Percentiles rank a stretch among this genome's conserved stretches.
phyloP scores from a whole-genome alignment of 2,888 invertebrate species.

The Monopis laevigella region DNA sequence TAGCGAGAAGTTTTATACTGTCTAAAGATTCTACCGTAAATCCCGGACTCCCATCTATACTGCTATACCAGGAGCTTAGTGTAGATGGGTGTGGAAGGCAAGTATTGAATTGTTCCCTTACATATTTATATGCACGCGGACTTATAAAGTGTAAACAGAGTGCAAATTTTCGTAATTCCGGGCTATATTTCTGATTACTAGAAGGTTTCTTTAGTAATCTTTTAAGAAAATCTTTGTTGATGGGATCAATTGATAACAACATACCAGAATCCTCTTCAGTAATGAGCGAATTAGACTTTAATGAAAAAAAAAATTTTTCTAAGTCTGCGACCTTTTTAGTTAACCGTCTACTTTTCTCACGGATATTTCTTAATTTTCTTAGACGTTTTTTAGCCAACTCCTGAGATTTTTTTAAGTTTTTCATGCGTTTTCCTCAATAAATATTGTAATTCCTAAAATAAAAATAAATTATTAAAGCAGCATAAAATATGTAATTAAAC shows the following conservation, averaged over 20 bases:
- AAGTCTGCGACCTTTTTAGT: constrained; percentile 1
- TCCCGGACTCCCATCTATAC: constrained; percentile 7
- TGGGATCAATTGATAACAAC: constrained; percentile 4
- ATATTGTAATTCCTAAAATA: constrained; percentile 3
- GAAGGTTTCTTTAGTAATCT: not conserved
- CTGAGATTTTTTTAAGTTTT: constrained; percentile 2
- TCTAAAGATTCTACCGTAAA: constrained; percentile 4
- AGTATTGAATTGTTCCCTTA: constrained; percentile 3
- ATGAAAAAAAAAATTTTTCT: not conserved
- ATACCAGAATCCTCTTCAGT: not conserved
- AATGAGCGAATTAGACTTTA: constrained; percentile 1
- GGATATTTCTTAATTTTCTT: not conserved
- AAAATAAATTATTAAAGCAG: too few relatives aligned
- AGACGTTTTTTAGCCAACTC: constrained; percentile 1
- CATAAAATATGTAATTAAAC: too few relatives aligned
- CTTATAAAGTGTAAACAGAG: constrained; percentile 7
- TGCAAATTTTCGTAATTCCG: constrained; percentile 3
- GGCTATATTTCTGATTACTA: not conserved
- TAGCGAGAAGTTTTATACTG: constrained; percentile 1
- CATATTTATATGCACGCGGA: constrained; percentile 6
- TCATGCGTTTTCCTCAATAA: not conserved
- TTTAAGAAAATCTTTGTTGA: constrained; percentile 1
- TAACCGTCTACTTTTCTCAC: not conserved
- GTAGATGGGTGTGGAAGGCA: constrained; percentile 3
- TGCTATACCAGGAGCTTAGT: constrained; percentile 4